phyloP scores from a whole-genome alignment of 2,113 vertebrate species.

The Dissostichus mawsoni region DNA sequence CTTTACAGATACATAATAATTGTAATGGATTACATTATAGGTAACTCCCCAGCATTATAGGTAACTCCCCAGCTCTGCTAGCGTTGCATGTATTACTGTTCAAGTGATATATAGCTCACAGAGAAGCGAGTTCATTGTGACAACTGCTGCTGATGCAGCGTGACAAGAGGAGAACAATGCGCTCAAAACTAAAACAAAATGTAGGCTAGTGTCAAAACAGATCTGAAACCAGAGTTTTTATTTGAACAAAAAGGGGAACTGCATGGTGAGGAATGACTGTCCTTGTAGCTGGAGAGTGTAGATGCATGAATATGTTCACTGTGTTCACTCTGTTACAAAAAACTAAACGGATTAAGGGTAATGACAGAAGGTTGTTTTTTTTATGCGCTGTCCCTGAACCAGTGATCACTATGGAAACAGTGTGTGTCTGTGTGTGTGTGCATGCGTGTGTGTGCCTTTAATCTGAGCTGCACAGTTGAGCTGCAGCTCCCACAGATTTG shows the following conservation, averaged over 20 bases:
- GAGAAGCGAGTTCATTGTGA: neutral
- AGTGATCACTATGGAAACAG: conserved; percentile 71
- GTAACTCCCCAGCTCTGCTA: too few relatives aligned
- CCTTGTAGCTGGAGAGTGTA: neutral
- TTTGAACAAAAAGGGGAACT: neutral
- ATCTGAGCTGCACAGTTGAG: conserved; percentile 44
- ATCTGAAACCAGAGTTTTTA: neutral
- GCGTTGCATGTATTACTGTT: too few relatives aligned
- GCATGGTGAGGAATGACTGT: too few relatives aligned
- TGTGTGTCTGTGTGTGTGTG: neutral
- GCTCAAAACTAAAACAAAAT: neutral
- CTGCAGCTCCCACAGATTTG: conserved; percentile 51
- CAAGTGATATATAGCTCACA: neutral
- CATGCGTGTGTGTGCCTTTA: conserved; percentile 26
- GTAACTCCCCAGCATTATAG: too few relatives aligned
- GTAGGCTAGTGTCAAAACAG: too few relatives aligned
- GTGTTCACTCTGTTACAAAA: neutral
- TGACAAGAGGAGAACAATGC: neutral
- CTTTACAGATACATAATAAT: too few relatives aligned
- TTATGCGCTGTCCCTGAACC: neutral
- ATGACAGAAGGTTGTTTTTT: neutral
- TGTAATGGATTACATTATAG: too few relatives aligned
- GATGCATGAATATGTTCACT: conserved; percentile 15
- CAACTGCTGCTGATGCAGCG: neutral
- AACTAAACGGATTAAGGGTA: conserved; percentile 12